These are phyloP conservation scores for Hyperopisus bebe DNA, from an alignment of 2,113 vertebrate species.

Conservation along the genomic window DNA sequence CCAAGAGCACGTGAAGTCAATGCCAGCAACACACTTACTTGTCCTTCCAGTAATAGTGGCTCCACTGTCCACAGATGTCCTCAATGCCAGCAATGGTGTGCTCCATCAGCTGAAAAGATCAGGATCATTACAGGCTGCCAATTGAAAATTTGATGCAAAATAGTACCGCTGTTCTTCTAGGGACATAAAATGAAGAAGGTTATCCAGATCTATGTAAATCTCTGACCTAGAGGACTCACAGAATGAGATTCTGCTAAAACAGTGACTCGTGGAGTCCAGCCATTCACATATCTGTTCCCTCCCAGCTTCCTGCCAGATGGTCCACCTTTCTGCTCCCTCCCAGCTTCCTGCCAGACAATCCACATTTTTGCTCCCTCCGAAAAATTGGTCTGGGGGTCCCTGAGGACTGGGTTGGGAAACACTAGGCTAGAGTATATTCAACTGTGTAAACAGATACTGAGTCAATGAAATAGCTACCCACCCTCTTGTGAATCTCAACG, in stretches of 20 bases:
- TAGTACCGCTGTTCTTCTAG: background rate
- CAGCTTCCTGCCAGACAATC: background rate
- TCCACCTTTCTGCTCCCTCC: background rate
- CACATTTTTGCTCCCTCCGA: background rate
- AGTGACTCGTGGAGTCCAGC: background rate
- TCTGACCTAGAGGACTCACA: background rate
- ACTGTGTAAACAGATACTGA: background rate
- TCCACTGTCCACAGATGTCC: conserved; percentile 96
- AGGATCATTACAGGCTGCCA: background rate
- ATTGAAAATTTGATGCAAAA: background rate
- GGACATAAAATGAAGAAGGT: background rate
- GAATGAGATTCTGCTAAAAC: background rate
- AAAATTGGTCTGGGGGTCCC: background rate
- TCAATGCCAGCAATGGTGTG: conserved; percentile 88
- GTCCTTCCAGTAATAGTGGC: conserved; percentile 95
- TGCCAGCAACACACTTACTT: conserved; percentile 65
- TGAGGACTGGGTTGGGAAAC: background rate
- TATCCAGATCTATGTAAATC: background rate
- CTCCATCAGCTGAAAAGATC: conserved; percentile 78
- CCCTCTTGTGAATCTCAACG: conserved; percentile 85
- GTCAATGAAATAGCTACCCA: conserved; percentile 43
- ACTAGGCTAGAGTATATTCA: background rate
- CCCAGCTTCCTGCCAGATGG: background rate
- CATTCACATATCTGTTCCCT: background rate
- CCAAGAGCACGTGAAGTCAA: background rate